phyloP scores from a whole-genome alignment of 2,113 vertebrate species.

The Galbula dea region DNA sequence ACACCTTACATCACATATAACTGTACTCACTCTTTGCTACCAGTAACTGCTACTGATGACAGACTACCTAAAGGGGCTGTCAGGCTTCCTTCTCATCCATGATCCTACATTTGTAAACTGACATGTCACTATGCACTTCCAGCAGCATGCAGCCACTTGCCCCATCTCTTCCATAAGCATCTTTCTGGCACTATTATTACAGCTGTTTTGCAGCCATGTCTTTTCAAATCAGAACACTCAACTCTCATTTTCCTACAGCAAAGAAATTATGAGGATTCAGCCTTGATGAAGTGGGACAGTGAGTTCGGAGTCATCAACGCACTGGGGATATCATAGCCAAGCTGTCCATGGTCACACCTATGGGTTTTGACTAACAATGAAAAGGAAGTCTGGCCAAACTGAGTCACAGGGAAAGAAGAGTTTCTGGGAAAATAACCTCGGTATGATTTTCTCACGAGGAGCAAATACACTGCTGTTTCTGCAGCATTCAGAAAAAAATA shows the following conservation, averaged over 20 bases:
- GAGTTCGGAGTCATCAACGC: background rate
- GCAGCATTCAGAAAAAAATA: background rate
- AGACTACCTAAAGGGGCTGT: background rate
- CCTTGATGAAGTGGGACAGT: background rate
- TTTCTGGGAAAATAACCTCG: background rate
- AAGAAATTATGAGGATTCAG: background rate
- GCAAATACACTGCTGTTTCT: background rate
- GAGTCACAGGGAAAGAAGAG: background rate
- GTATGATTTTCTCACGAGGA: background rate
- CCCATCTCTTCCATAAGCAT: background rate
- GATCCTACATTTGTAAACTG: background rate
- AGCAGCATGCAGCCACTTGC: background rate
- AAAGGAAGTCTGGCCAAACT: background rate
- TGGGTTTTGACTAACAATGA: background rate
- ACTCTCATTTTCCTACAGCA: background rate
- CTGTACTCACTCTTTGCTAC: rapidly evolving
- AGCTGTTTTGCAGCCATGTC: background rate
- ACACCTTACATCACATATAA: rapidly evolving
- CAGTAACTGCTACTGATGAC: background rate
- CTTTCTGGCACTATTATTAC: background rate
- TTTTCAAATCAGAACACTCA: background rate
- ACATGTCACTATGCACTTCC: background rate
- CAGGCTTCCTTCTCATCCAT: background rate
- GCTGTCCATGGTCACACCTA: background rate
- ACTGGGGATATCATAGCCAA: background rate